phyloP scores from a whole-genome alignment of 2,888 invertebrate species.

The Melinaea marsaeus region DNA sequence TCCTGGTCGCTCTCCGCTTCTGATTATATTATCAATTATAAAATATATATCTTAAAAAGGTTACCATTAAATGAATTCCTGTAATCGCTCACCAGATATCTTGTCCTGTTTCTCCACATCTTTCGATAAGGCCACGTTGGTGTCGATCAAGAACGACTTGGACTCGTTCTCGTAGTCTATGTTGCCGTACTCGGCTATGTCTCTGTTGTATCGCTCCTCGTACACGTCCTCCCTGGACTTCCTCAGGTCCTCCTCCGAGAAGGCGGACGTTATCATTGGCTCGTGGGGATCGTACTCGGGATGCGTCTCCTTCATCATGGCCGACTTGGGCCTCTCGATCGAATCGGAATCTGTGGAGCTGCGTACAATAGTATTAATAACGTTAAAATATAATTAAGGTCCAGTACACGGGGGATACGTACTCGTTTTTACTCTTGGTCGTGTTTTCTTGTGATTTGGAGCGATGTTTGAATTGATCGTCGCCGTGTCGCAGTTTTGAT shows the following conservation, averaged over 20 bases:
- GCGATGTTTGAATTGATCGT: conserved; percentile 54
- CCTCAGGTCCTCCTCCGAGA: conserved; percentile 68
- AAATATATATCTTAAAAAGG: neutral
- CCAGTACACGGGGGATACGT: conserved; percentile 35
- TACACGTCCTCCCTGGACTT: conserved; percentile 67
- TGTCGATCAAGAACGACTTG: conserved; percentile 54
- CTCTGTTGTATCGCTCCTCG: conserved; percentile 59
- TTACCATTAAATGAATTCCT: neutral
- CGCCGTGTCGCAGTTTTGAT: conserved; percentile 45
- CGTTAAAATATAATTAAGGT: neutral
- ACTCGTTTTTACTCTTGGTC: conserved; percentile 66
- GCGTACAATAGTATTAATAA: conserved; percentile 8
- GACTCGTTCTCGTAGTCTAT: conserved; percentile 50
- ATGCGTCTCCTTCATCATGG: conserved; percentile 66
- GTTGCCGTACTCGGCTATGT: conserved; percentile 48
- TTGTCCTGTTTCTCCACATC: conserved; percentile 52
- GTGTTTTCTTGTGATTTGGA: conserved; percentile 64
- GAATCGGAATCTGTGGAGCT: conserved; percentile 72
- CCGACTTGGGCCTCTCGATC: conserved; percentile 69
- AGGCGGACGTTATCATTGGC: conserved; percentile 73
- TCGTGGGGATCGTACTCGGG: conserved; percentile 73
- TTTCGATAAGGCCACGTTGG: conserved; percentile 45
- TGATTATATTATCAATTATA: conserved; percentile 30
- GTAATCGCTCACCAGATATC: conserved; percentile 46
- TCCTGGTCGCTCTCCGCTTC: conserved; percentile 86